Evolutionary conservation across 2,888 invertebrate species (phyloP).

Genomic region (Phyllotreta cruciferae): DNA sequence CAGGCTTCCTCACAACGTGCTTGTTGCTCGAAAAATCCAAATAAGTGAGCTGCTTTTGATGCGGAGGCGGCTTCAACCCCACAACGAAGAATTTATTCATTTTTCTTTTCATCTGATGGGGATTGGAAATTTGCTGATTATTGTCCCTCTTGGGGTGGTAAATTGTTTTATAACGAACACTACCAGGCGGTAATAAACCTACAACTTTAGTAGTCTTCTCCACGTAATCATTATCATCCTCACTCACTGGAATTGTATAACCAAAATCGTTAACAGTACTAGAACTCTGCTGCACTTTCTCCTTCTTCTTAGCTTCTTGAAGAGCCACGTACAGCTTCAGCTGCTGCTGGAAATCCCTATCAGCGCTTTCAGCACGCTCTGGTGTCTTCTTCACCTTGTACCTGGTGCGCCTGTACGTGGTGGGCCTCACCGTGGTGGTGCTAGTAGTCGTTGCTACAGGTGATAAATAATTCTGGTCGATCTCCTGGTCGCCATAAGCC

Average conservation of each 20-base stretch:
- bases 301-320: slow-evolving; percentile 15
- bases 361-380: not conserved
- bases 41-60: slow-evolving; percentile 49
- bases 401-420: slow-evolving; percentile 1
- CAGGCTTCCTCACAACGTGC: slow-evolving; percentile 29
- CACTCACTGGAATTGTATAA: slow-evolving; percentile 28
- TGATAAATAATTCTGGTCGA: slow-evolving; percentile 20
- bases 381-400: not conserved
- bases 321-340: slow-evolving; percentile 27
- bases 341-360: slow-evolving; percentile 18
- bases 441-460: slow-evolving; percentile 31
- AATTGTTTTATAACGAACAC: slow-evolving; percentile 48
- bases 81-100: slow-evolving; percentile 53
- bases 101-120: slow-evolving; percentile 21
- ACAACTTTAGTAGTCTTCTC: slow-evolving; percentile 36
- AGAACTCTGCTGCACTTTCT: not conserved
- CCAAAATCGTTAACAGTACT: not conserved
- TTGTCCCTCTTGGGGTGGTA: slow-evolving; percentile 39
- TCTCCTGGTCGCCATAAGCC: slow-evolving; percentile 33
- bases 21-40: slow-evolving; percentile 47
- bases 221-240: slow-evolving; percentile 34
- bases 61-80: slow-evolving; percentile 57
- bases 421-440: slow-evolving; percentile 35
- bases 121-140: slow-evolving; percentile 9
- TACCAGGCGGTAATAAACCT: slow-evolving; percentile 50